Percentiles rank a stretch among this genome's conserved stretches.
Conservation (phyloP, 1,140 invertebrate species). For the Drosophila sp. region DNA sequence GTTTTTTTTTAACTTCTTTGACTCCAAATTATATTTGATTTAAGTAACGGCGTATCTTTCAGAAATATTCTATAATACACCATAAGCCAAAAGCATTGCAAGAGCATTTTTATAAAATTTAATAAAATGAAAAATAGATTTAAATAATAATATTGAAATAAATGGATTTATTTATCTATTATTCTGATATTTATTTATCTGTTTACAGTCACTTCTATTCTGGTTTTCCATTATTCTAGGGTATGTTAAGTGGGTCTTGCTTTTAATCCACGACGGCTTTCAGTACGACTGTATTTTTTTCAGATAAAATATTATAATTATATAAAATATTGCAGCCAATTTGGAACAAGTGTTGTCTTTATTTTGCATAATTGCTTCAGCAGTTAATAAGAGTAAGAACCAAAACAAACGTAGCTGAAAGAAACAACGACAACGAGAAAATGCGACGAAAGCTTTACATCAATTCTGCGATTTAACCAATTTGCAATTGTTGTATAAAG, state of each 20-base stretch:
- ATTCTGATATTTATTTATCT: no score
- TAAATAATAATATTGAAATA: no score
- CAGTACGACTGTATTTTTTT: neutral
- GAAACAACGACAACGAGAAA: no score
- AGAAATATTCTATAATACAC: no score
- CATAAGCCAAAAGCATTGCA: no score
- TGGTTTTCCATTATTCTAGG: neutral
- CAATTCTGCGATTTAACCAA: constrained; percentile 64
- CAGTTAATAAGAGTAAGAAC: constrained; percentile 9
- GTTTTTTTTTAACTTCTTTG: no score
- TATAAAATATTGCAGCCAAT: constrained; percentile 44
- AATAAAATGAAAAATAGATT: no score
- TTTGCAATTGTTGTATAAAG: constrained; percentile 55
- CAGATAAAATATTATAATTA: constrained; percentile 58
- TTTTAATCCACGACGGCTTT: neutral
- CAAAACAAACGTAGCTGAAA: neutral
- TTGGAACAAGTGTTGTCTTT: no score
- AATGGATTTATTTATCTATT: no score
- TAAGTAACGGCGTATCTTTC: no score
- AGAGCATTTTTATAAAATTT: no score
- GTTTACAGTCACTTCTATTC: neutral
- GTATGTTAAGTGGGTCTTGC: neutral
- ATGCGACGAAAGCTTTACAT: constrained; percentile 31
- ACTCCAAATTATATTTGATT: no score
- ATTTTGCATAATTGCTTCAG: constrained; percentile 50